Base-by-base conservation (phyloP, 92 coral and sea anemone genomes). In the Metridium senile region DNA sequence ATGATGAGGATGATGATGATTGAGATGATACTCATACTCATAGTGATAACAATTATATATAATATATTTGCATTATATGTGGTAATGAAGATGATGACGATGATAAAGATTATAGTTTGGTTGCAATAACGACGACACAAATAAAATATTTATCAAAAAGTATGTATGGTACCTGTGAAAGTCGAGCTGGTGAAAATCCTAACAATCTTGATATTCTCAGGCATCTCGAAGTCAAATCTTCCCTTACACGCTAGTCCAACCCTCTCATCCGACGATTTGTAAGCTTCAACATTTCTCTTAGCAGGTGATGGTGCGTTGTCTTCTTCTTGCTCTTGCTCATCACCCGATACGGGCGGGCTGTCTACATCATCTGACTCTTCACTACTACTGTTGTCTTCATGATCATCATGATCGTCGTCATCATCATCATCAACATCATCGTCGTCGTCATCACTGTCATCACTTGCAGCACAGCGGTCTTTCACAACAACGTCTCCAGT, bases 161-260 rank as follows among this genome's bases (percentile, higher is more conserved):
- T 17, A 9, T 17, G n/a, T 20, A 27, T 62, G 35, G 22, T 25
- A 62, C 97, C 97, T 75, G 97, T 92, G 62, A 92, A 92, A 22
- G 97, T 92, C 22, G 97, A 92, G 71, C 97, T 92, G 58, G 93
- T 92, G 45, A 92, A 92, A 34, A 92, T 92, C 34, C 97, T 71
- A 65, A 92, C 97, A 83, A 92, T 83, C 72, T 83, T 87, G 28
- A 83, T 77, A 57, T 90, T 87, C 68, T 81, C 92, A 16, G 96
- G 88, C 63, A 80, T 66, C 35, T 72, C 66, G 11, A 90, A 80
- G 31, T 87, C 88, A 72, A 87, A 43, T 30, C 82, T 81, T 1
- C 88, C 92, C 23, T 85, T 74, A 33, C 88, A 66, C 11, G 85
- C 92, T 67, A 84, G 68, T 13, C 47, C 84, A 52, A 70, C 39